phyloP scores from a whole-genome alignment of 2,113 vertebrate genomes.

The Cathartes aura region DNA sequence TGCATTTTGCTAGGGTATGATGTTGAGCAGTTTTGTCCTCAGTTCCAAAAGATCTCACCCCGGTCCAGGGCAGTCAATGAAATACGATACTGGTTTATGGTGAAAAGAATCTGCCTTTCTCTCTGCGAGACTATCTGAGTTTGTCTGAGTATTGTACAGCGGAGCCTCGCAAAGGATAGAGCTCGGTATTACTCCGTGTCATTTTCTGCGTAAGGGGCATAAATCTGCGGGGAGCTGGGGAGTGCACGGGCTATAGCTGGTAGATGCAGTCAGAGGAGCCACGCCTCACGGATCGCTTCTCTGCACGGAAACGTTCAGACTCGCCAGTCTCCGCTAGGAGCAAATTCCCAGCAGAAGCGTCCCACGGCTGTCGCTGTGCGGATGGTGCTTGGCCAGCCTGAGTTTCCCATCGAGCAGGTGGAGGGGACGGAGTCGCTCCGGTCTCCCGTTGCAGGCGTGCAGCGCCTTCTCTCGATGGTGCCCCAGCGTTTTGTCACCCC shows the following conservation, averaged over 20 bases:
- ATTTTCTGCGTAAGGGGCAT: neutral
- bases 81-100: fast-evolving
- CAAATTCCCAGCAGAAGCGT: neutral
- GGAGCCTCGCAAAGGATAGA: fast-evolving
- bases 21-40: neutral
- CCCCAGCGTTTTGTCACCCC: neutral
- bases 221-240: neutral
- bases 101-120: neutral
- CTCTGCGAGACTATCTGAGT: fast-evolving
- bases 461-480: neutral
- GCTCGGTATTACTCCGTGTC: fast-evolving
- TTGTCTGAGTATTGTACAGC: fast-evolving
- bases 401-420: neutral
- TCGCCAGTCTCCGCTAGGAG: neutral
- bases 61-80: neutral
- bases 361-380: neutral
- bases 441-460: fast-evolving
- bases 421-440: neutral
- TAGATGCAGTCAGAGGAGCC: no score
- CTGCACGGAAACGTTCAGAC: fast-evolving
- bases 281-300: neutral
- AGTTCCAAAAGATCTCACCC: fast-evolving
- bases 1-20: fast-evolving
- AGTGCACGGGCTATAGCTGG: fast-evolving
- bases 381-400: neutral